Conservation (phyloP, 1,140 invertebrate species). For the Aphidius gifuensis region DNA sequence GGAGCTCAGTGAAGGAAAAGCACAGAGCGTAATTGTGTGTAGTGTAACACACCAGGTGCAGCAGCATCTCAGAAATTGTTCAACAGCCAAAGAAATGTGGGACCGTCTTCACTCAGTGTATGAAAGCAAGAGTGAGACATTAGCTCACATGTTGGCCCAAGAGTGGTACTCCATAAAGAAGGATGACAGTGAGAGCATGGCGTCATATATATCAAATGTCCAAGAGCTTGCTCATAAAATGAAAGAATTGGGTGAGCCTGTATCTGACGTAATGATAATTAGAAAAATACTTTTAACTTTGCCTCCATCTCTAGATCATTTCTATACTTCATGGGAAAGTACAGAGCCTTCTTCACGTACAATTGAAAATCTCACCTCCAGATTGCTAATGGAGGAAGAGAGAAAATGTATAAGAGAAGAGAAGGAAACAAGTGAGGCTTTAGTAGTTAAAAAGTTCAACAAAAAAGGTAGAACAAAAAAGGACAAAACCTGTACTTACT, state of each 20-base stretch:
- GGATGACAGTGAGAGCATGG: conserved; percentile 24
- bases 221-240: conserved; percentile 35
- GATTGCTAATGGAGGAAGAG: conserved; percentile 32
- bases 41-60: conserved; percentile 31
- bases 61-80: conserved; percentile 35
- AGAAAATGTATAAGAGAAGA: background rate
- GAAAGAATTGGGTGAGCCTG: conserved; percentile 30
- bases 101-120: too few relatives aligned
- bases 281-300: conserved; percentile 40
- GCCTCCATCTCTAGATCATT: conserved; percentile 34
- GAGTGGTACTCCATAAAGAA: too few relatives aligned
- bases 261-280: conserved; percentile 35
- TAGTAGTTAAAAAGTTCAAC: background rate
- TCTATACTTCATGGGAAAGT: conserved; percentile 45
- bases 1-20: conserved; percentile 28
- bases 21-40: conserved; percentile 32
- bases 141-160: too few relatives aligned
- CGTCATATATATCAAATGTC: conserved; percentile 32
- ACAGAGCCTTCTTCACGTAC: conserved; percentile 21
- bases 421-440: background rate
- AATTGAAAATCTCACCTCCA: conserved; percentile 25
- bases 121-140: too few relatives aligned
- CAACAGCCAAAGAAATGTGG: conserved; percentile 34
- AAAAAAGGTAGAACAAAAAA: background rate
- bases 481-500: conserved; percentile 27